phyloP scores from a whole-genome alignment of 2,888 invertebrate genomes.

The Alloscopus bannaensis region DNA sequence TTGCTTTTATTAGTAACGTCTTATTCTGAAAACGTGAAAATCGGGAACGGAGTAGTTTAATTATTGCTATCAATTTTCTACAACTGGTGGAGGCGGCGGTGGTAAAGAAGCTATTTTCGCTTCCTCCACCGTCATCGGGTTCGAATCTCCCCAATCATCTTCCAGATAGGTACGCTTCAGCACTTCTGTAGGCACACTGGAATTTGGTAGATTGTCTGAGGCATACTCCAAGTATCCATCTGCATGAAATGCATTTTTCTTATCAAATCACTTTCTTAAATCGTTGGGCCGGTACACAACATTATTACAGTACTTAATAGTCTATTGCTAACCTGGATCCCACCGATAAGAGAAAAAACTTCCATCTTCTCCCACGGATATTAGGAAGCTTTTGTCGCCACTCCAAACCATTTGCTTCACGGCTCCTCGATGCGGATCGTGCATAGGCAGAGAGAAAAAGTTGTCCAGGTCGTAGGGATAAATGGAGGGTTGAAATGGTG shows the following conservation, averaged over 20 bases:
- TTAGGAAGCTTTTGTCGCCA: slow-evolving; percentile 78
- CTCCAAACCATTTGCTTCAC: slow-evolving; percentile 82
- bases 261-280: too few relatives aligned
- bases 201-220: slow-evolving; percentile 36
- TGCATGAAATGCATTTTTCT: too few relatives aligned
- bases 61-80: too few relatives aligned
- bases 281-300: too few relatives aligned
- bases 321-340: too few relatives aligned
- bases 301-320: too few relatives aligned
- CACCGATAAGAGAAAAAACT: slow-evolving; percentile 85
- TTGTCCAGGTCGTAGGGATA: slow-evolving; percentile 77
- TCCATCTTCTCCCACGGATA: slow-evolving; percentile 84
- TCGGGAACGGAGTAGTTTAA: too few relatives aligned
- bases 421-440: slow-evolving; percentile 83
- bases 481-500: slow-evolving; percentile 64
- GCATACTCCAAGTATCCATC: slow-evolving; percentile 74
- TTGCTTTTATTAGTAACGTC: too few relatives aligned
- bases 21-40: too few relatives aligned
- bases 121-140: slow-evolving; percentile 80
- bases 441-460: slow-evolving; percentile 84
- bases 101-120: too few relatives aligned
- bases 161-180: slow-evolving; percentile 34
- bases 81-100: too few relatives aligned
- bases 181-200: slow-evolving; percentile 21
- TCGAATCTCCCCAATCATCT: slow-evolving; percentile 75